Conservation (phyloP, 2,888 invertebrate genomes). For the Diaprepes abbreviatus region DNA sequence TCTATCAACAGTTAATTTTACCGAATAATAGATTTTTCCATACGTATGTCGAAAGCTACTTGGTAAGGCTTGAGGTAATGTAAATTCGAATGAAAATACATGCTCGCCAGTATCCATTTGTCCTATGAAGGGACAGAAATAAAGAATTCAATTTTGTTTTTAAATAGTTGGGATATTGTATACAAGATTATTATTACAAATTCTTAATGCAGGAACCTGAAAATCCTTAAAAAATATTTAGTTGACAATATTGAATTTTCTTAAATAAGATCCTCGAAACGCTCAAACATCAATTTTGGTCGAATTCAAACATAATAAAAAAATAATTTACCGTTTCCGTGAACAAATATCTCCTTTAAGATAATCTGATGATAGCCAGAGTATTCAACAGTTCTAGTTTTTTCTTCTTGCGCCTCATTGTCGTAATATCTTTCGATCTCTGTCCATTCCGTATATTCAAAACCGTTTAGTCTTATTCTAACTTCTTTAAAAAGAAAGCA, state of each 20-base stretch:
- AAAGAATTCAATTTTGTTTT: too few species aligned
- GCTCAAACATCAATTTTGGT: too few species aligned
- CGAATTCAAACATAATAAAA: too few species aligned
- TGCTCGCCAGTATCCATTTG: slow-evolving; percentile 72
- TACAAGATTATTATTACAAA: too few species aligned
- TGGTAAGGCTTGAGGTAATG: slow-evolving; percentile 80
- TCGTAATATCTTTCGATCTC: too few species aligned
- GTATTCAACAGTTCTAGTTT: slow-evolving; percentile 28
- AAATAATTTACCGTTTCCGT: slow-evolving; percentile 52
- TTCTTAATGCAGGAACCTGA: too few species aligned
- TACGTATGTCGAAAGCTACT: slow-evolving; percentile 82
- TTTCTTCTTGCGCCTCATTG: slow-evolving; percentile 18
- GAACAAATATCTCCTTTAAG: slow-evolving; percentile 38
- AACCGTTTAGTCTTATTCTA: slow-evolving; percentile 49
- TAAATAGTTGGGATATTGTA: too few species aligned
- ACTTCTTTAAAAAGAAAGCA: slow-evolving; percentile 45
- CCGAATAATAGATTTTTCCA: slow-evolving; percentile 83
- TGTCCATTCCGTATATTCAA: slow-evolving; percentile 54
- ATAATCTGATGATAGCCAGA: slow-evolving; percentile 51
- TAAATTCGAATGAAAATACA: slow-evolving; percentile 84
- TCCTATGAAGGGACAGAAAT: too few species aligned
- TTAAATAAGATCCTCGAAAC: too few species aligned
- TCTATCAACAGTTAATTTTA: slow-evolving; percentile 83
- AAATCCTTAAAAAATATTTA: too few species aligned
- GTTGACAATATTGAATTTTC: too few species aligned